These are phyloP conservation scores for Cotesia congregata DNA, from an alignment of 2,888 invertebrate genomes.

Conservation along the genomic window DNA sequence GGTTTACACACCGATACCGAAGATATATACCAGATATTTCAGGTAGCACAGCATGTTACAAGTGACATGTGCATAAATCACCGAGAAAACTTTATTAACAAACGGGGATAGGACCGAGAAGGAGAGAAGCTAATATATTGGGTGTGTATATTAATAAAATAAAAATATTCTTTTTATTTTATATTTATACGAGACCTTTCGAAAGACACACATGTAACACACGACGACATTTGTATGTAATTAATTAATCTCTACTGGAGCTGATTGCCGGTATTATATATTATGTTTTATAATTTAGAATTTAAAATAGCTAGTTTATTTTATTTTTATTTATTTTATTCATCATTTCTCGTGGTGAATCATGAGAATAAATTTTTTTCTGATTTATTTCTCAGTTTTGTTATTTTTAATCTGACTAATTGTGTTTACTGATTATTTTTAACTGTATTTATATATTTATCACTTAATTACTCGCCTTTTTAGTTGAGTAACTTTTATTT, in stretches of 20 bases:
- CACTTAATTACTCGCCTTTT: too few relatives aligned
- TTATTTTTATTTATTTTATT: not conserved
- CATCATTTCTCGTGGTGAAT: not conserved
- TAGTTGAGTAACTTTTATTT: too few relatives aligned
- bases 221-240: not conserved
- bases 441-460: not conserved
- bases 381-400: not conserved
- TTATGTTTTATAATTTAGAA: not conserved
- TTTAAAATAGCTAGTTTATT: not conserved
- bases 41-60: slow-evolving; percentile 29
- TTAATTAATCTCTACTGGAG: not conserved
- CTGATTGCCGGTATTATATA: not conserved
- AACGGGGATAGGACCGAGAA: not conserved
- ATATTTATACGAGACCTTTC: not conserved
- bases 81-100: not conserved
- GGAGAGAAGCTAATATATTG: too few relatives aligned
- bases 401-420: not conserved
- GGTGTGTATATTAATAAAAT: not conserved
- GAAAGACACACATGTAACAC: not conserved
- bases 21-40: slow-evolving; percentile 28
- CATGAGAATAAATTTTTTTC: not conserved
- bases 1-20: slow-evolving; percentile 21
- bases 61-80: slow-evolving; percentile 1
- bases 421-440: not conserved
- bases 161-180: not conserved